Evolutionary conservation across 2,113 vertebrate genomes (phyloP).

Genomic region (Tragelaphus strepsiceros): DNA sequence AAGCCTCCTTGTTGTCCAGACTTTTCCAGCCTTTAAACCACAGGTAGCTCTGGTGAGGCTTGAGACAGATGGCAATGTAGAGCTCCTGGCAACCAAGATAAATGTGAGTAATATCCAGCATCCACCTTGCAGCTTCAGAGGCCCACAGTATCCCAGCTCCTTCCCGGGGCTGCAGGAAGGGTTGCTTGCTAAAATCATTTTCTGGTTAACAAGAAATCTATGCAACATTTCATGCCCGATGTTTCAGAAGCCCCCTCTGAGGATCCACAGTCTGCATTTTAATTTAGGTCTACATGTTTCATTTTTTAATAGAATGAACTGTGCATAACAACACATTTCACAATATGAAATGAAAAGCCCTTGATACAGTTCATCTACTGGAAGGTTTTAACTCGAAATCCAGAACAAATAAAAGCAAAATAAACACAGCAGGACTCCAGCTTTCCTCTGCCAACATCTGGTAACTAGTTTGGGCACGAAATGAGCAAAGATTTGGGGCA

Average conservation of each 20-base stretch:
- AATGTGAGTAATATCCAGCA: slow-evolving; percentile 75
- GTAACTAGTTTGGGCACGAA: slow-evolving; percentile 33
- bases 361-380: slow-evolving; percentile 40
- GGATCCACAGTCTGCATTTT: slow-evolving; percentile 53
- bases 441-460: slow-evolving; percentile 22
- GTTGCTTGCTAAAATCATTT: slow-evolving; percentile 63
- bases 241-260: slow-evolving; percentile 50
- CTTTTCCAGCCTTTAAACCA: slow-evolving; percentile 53
- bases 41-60: slow-evolving; percentile 71
- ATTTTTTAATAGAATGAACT: slow-evolving; percentile 59
- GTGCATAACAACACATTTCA: slow-evolving; percentile 37
- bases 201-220: slow-evolving; percentile 58
- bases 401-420: slow-evolving; percentile 66
- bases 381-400: slow-evolving; percentile 63
- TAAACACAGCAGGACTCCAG: slow-evolving; percentile 50
- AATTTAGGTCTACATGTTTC: slow-evolving; percentile 55
- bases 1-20: slow-evolving; percentile 68
- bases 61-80: slow-evolving; percentile 77
- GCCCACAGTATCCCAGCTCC: neutral
- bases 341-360: slow-evolving; percentile 56
- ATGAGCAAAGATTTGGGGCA: neutral
- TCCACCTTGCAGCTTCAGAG: slow-evolving; percentile 72
- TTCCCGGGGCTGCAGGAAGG: slow-evolving; percentile 40
- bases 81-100: slow-evolving; percentile 76
- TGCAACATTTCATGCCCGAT: slow-evolving; percentile 38